Conservation (phyloP, 2,888 invertebrate species). For the Dastarcus helophoroides region DNA sequence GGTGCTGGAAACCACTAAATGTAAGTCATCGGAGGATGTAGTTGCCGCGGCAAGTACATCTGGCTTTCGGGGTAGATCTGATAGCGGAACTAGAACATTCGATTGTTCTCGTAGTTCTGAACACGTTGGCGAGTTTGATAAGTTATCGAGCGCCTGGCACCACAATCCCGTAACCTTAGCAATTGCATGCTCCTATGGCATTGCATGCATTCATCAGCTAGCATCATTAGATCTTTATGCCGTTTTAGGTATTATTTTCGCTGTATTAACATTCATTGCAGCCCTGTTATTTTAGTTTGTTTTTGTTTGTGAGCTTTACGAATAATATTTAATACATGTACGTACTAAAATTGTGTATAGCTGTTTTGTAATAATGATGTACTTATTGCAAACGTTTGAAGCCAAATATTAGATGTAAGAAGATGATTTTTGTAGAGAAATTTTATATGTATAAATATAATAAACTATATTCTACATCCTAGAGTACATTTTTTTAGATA, state of each 20-base stretch:
- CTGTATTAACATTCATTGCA: constrained; percentile 60
- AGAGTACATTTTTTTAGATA: too few species aligned
- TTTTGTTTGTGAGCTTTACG: neutral
- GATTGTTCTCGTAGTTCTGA: neutral
- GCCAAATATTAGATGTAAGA: too few species aligned
- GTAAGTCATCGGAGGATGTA: neutral
- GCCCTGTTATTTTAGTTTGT: constrained; percentile 40
- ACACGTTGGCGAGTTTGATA: constrained; percentile 15
- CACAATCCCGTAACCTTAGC: constrained; percentile 52
- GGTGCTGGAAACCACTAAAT: constrained; percentile 24
- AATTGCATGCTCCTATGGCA: constrained; percentile 66
- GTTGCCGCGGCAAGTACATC: neutral
- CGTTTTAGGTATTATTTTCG: constrained; percentile 62
- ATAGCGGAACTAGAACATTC: neutral
- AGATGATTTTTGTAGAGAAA: too few species aligned
- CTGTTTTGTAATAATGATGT: too few species aligned
- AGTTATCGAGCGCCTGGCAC: constrained; percentile 40
- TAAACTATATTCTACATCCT: too few species aligned
- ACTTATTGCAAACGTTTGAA: neutral
- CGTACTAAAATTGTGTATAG: too few species aligned
- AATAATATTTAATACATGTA: neutral
- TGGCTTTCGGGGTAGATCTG: neutral
- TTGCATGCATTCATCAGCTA: constrained; percentile 59
- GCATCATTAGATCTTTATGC: constrained; percentile 64
- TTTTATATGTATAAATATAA: too few species aligned